Base-by-base conservation (phyloP, 2,113 vertebrate genomes). In the Gavialis gangeticus region DNA sequence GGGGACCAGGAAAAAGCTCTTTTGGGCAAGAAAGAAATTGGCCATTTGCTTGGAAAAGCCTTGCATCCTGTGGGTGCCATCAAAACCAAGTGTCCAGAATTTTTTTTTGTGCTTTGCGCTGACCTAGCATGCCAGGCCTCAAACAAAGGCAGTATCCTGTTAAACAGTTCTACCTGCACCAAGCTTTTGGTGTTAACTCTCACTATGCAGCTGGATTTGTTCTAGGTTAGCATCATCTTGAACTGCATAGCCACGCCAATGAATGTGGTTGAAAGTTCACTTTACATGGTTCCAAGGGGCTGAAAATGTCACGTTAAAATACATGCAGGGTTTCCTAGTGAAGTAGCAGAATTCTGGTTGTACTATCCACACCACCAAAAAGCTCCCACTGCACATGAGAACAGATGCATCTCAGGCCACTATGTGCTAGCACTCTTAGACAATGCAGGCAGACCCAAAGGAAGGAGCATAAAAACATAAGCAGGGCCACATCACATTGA, bases 31-130 rank as follows among this genome's bases (percentile, higher is more conserved):
- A 75, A 0, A 85, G 24, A 46, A 64, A 91, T n/a, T 5, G 84
- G 67, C 16, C 0, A 77, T 1, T 1, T 0, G 0, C 46, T 27
- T 54, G 54, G 12, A 82, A 71, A 90, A 77, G 59, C 1, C 1
- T 34, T 12, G 10, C 34, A 84, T 17, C 17, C 56, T 92, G 25
- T 27, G 7, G 56, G 58, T 15, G 57, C 57, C 18, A 13, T 12
- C n/a, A 63, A 27, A 54, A 75, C 46, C 46, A 87, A 21, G 34
- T 3, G 16, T 21, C 3, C 17, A 56, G 46, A 55, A 75, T 64
- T 76, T 82, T 54, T 2, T 18, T 25, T 27, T 46, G 69, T 2
- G 11, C 18, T 60, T 93, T 88, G 22, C 69, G 22, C 21, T 73
- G 21, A 73, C 46, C 21, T 73, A 25, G 34, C 30, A 69, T 19